phyloP scores from a whole-genome alignment of 2,797 vertebrate genomes.

The Sphenodon punctatus region DNA sequence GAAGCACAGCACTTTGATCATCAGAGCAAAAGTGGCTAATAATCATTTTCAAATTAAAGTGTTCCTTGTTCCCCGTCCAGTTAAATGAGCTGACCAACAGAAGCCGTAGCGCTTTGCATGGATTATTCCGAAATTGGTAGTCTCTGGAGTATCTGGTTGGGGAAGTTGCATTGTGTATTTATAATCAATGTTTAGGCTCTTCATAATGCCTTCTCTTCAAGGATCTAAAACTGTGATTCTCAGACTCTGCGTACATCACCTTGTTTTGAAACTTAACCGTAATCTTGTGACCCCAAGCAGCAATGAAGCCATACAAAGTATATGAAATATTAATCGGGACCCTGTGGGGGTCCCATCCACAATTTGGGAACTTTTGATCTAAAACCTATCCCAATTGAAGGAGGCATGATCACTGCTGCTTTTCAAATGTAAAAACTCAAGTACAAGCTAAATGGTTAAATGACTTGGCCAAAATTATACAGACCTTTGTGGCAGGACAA shows the following conservation, averaged over 20 bases:
- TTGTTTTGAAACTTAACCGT: too few species aligned
- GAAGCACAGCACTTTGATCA: too few species aligned
- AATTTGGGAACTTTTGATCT: too few species aligned
- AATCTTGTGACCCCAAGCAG: too few species aligned
- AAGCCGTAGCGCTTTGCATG: neutral
- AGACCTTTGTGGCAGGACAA: neutral
- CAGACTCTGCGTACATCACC: too few species aligned
- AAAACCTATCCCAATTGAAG: neutral
- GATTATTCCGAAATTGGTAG: neutral
- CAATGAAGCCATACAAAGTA: too few species aligned
- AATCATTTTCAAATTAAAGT: neutral
- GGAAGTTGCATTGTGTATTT: neutral
- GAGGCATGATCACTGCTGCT: neutral
- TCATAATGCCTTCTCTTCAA: fast-evolving
- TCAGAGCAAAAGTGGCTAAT: neutral
- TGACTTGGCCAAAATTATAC: neutral
- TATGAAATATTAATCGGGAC: too few species aligned
- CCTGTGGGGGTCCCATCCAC: too few species aligned
- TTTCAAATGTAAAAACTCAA: neutral
- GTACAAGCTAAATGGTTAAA: neutral
- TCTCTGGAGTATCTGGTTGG: neutral
- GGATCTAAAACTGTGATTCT: neutral
- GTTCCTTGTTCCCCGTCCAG: neutral
- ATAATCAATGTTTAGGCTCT: neutral
- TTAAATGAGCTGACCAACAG: neutral